Evolutionary conservation across 2,113 vertebrate genomes (phyloP), one percentile per base, ranked within the genome.

Genomic region (Trinectes maculatus): DNA sequence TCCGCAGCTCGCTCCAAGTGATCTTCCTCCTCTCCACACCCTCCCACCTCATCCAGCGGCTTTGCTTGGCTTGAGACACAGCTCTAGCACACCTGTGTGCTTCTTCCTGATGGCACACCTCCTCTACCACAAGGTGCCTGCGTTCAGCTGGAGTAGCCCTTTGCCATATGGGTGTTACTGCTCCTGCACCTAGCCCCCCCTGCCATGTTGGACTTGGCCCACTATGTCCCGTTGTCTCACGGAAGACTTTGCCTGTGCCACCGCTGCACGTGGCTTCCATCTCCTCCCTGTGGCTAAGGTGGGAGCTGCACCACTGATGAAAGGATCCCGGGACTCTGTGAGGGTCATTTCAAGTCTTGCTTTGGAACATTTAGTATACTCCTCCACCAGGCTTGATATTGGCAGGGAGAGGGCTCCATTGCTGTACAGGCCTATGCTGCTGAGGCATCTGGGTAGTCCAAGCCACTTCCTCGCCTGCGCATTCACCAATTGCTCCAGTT

Each of bases 31-130:
- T n/a, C n/a, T n/a, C n/a, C n/a, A n/a, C n/a, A n/a, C n/a, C n/a
- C n/a, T n/a, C n/a, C n/a, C n/a, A n/a, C n/a, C n/a, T n/a, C n/a
- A n/a, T n/a, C n/a, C 37, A 40, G 16, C 37, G 2, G 37, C 37
- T 15, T 40, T 40, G 13, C 37, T 40, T 15, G 16, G 37, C 37
- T 40, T 40, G 37, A 15, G 16, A 40, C 13, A 2, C 5, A 1
- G 18, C 33, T 16, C 15, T 70, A 47, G 33, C 42, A 44, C 40
- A 44, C 26, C 56, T 31, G 39, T n/a, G 22, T 15, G 49, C 76
- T 16, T 42, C 42, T 31, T n/a, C n/a, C n/a, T n/a, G n/a, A n/a
- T n/a, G n/a, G n/a, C n/a, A n/a, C n/a, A n/a, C n/a, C n/a, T n/a
- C n/a, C n/a, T n/a, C n/a, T n/a, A n/a, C n/a, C n/a, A n/a, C n/a